These are phyloP conservation scores for Brevipalpus yothersi DNA, from an alignment of 1,140 invertebrate species.

Conservation along the genomic window DNA sequence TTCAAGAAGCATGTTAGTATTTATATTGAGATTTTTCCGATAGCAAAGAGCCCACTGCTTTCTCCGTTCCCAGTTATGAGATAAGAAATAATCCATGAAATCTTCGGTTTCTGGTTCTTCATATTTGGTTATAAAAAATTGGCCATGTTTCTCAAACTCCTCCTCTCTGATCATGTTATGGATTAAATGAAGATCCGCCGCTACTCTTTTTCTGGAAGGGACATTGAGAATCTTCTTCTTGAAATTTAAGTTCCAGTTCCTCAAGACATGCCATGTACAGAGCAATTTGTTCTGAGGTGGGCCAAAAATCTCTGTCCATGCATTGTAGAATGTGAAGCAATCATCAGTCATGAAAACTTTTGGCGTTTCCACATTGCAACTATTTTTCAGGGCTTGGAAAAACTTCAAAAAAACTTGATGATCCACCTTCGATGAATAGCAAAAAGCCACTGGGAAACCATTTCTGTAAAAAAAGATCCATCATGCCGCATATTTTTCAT, in stretches of 20 bases:
- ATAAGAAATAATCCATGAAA: not conserved
- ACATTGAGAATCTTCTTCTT: not conserved
- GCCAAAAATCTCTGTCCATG: not conserved
- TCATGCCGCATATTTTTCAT: too few relatives aligned
- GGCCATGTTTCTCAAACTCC: not conserved
- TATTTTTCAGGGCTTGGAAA: not conserved
- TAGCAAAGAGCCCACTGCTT: not conserved
- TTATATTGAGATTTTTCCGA: too few relatives aligned
- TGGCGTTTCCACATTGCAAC: not conserved
- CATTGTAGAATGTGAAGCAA: not conserved
- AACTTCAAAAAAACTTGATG: not conserved
- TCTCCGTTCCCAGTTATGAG: not conserved
- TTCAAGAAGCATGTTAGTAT: too few relatives aligned
- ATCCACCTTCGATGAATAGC: not conserved
- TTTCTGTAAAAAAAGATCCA: too few relatives aligned
- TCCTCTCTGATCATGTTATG: not conserved
- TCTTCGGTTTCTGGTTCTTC: not conserved
- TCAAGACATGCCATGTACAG: not conserved
- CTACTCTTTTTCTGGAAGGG: not conserved
- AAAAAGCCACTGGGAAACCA: not conserved
- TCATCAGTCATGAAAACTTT: not conserved
- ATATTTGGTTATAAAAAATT: not conserved
- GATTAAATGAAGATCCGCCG: not conserved
- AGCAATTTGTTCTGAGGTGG: not conserved
- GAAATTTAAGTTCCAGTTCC: not conserved